A percentile compares a stretch with the other conserved stretches of the same genome.
These are phyloP conservation scores for Falco punctatus DNA, from an alignment of 2,113 vertebrate genomes.

Conservation along the genomic window DNA sequence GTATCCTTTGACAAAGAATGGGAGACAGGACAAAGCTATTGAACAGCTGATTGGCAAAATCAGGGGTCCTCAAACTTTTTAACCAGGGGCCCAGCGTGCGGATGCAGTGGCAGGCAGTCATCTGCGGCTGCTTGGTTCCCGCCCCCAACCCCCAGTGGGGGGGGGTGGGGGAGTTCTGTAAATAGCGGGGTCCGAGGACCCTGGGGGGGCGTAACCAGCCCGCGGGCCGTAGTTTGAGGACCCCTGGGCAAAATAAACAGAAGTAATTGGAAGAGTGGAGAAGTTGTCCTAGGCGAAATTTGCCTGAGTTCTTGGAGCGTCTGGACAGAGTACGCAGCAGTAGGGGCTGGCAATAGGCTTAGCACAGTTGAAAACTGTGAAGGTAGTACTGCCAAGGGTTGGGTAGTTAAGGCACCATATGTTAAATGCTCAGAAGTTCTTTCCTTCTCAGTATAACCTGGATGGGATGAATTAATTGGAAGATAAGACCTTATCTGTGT, in stretches of 20 bases:
- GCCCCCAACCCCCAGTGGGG: too few relatives aligned
- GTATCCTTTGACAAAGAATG: not conserved
- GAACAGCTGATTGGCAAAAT: not conserved
- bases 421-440: not conserved
- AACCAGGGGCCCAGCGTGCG: too few relatives aligned
- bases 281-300: not conserved
- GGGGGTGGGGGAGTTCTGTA: too few relatives aligned
- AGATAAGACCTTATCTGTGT: not conserved
- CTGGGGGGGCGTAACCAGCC: too few relatives aligned
- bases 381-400: not conserved
- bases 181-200: too few relatives aligned
- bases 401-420: not conserved
- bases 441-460: constrained; percentile 27
- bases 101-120: too few relatives aligned
- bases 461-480: constrained; percentile 29
- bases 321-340: not conserved
- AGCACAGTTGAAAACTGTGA: not conserved
- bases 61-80: too few relatives aligned
- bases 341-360: not conserved
- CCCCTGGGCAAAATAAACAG: not conserved
- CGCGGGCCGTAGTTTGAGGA: too few relatives aligned
- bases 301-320: not conserved
- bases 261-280: not conserved
- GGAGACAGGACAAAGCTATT: not conserved
- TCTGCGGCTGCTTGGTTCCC: too few relatives aligned